phyloP scores from a whole-genome alignment of 2,797 vertebrate species.

The Macropus fuliginosus region DNA sequence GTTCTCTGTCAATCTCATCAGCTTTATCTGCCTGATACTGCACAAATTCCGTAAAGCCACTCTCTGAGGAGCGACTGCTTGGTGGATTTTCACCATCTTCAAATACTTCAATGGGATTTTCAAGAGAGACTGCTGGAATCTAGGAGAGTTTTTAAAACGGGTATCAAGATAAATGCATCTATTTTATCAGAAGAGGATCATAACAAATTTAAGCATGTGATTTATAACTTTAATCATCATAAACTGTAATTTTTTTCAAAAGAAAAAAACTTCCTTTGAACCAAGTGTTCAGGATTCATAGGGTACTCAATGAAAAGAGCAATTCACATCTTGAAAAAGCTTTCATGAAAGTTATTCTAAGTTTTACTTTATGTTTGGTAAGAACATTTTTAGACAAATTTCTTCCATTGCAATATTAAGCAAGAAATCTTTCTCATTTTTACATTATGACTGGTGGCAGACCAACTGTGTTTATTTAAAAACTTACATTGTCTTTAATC shows the following conservation, averaged over 20 bases:
- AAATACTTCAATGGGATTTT: constrained; percentile 90
- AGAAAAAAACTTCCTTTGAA: neutral
- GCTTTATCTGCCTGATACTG: constrained; percentile 92
- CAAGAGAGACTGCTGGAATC: constrained; percentile 84
- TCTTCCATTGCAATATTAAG: neutral
- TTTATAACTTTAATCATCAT: neutral
- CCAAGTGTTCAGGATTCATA: neutral
- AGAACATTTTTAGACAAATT: neutral
- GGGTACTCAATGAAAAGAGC: neutral
- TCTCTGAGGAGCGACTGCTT: constrained; percentile 90
- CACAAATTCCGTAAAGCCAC: constrained; percentile 96
- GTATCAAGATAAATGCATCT: constrained; percentile 15
- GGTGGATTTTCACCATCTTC: constrained; percentile 91
- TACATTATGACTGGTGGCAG: neutral
- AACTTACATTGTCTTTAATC: neutral
- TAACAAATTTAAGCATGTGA: neutral
- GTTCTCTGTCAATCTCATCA: constrained; percentile 87
- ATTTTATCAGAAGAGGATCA: neutral
- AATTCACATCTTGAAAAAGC: neutral
- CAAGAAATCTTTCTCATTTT: neutral
- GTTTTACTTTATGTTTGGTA: neutral
- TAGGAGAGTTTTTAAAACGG: constrained; percentile 71
- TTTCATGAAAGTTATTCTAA: neutral
- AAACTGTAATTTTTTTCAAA: neutral
- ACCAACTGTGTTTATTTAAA: neutral